Evolutionary conservation across 2,113 vertebrate genomes (phyloP), one percentile per base, ranked within the genome.

Genomic region (Aramus guarauna): DNA sequence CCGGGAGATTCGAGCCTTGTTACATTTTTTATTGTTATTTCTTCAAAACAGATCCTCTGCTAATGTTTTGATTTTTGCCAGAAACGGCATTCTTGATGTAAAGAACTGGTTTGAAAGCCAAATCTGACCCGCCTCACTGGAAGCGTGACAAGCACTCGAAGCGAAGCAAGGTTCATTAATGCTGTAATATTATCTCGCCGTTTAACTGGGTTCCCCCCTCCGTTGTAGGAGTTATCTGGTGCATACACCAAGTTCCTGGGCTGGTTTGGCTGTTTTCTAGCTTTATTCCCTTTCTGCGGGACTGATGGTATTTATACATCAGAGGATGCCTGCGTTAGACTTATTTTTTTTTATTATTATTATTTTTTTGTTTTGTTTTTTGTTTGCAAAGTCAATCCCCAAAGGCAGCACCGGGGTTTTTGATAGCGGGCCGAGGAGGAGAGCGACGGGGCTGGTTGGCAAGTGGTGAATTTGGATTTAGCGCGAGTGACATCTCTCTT

Each of bases 401-500:
- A 50, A 60, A 83, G 92, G 71, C 74, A 15, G 52, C 67, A 5
- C 80, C 1, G 36, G 62, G 43, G 39, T 63, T 90, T 79, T 90
- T 96, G 89, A 76, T 75, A 60, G 43, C 0, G 6, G 77, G 96
- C 86, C 95, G 93, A 97, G 93, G 84, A 36, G 60, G 74, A 85
- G 72, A 85, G 69, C 1, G 3, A n/a, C 56, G 21, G 39, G 62
- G 73, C 81, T 75, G 83, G 84, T 52, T 94, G 96, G 92, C 86
- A 66, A 34, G 47, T 23, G 55, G 69, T 56, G 34, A 67, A 39
- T 77, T 75, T 53, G 96, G 73, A 59, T 84, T 91, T 89, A 47
- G 56, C 15, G 4, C 94, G 95, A 97, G 37, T 91, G 93, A 94
- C 96, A 84, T 86, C 32, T 72, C 96, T 91, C 75, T 91, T 95